Evolutionary conservation across 1,140 invertebrate species (phyloP), one percentile per base, ranked within the genome.

Genomic region (Alviniconcha marisindica): DNA sequence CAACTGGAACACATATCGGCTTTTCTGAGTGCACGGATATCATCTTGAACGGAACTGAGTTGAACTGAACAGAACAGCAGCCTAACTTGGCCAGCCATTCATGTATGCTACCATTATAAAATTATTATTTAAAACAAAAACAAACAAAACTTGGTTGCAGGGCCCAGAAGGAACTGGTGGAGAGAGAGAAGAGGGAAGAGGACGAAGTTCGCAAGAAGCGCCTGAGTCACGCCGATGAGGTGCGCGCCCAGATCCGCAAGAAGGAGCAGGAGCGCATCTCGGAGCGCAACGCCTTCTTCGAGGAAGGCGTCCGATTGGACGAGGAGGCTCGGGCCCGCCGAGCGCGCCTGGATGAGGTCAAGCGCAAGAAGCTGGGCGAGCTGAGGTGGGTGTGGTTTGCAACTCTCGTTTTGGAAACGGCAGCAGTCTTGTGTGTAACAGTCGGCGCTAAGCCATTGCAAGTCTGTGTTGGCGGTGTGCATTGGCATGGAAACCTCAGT

Each of bases 151-250:
- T n/a, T 48, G 44, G 33, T 83, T 87, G 1, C 84, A 93, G 93
- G 77, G 93, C 92, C 28, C 93, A 94, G 85, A 91, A 92, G 56
- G 93, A 93, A 80, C 84, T 92, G 44, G 88, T 93, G 28, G 92
- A 93, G 83, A 93, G 93, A 80, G 91, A 93, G 74, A 91, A 90
- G 69, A 74, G 87, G 18, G 92, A 93, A 77, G 92, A 93, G 69
- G 78, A 87, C 12, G 84, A 87, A 31, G 31, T 84, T 28, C 77
- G 80, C n/a, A 89, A 88, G 80, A 91, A 91, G 73, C 86, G 88
- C 24, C 74, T 86, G 40, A 66, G 73, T 12, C 91, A 93, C 85
- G 89, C 90, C n/a, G 88, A 91, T 28, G 92, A 93, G 28, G 90
- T 94, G 24, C 87, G 92, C 21, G 40, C 85, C 18, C 93, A 94